A percentile compares a stretch with the other conserved stretches of the same genome.
Conservation (phyloP, 2,113 vertebrate genomes). For the Petaurus breviceps region DNA sequence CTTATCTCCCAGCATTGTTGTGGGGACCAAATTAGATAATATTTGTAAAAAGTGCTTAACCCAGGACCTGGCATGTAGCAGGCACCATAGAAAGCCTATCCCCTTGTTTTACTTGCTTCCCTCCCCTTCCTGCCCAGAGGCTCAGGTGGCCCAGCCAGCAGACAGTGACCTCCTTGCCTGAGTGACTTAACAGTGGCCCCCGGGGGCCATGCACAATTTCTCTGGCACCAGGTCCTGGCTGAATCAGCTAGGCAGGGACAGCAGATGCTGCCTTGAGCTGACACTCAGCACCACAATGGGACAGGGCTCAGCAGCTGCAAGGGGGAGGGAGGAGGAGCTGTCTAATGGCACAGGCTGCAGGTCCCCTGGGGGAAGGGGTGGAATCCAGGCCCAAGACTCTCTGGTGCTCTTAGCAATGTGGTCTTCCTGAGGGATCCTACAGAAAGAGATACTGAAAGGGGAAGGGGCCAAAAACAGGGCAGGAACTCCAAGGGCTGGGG, state of each 20-base stretch:
- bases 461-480: neutral
- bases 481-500: no score
- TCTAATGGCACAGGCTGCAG: neutral
- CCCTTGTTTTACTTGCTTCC: no score
- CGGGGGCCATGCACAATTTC: neutral
- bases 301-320: no score
- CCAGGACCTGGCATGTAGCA: no score
- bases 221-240: neutral
- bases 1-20: neutral
- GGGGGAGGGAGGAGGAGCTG: no score
- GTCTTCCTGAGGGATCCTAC: rapidly evolving
- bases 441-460: rapidly evolving
- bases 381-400: neutral
- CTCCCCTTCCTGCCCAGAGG: neutral
- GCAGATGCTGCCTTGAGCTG: no score
- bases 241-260: neutral
- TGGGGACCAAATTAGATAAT: rapidly evolving
- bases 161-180: neutral
- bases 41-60: neutral
- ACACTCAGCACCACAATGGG: no score
- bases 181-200: conserved; percentile 44
- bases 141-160: rapidly evolving
- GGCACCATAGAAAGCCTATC: neutral
- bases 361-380: no score
- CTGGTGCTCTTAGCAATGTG: neutral